Base-by-base conservation (phyloP, 2,113 vertebrate species). In the Pelecanus crispus region DNA sequence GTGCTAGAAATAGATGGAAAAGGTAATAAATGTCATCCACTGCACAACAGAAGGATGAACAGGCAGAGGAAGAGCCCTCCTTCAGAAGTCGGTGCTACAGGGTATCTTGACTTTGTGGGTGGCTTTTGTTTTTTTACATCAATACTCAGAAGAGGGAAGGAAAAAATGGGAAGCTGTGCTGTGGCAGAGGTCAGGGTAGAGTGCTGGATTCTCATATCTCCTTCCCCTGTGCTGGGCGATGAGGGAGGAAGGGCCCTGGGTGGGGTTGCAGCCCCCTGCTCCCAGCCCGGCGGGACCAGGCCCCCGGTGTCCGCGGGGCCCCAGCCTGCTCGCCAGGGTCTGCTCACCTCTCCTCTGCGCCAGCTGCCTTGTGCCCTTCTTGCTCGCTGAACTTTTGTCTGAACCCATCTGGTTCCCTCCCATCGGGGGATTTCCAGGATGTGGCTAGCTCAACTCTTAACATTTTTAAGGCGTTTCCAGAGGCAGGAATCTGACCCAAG, bases 261-360 rank as follows among this genome's bases (percentile, higher is more conserved):
- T 1, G 2, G 44, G 9, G 59, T 6, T 0, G 3, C 53, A 50
- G 45, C 47, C 52, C 44, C 38, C 7, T 10, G 63, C 32, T 61
- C 56, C 32, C 26, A 52, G 47, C 38, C 18, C 10, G 2, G 31
- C 2, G 12, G 55, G 32, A 10, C 10, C 2, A 0, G 12, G 17
- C 50, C 11, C 42, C 13, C 2, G 3, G 4, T 17, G 56, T 3
- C 24, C 4, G 3, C 1, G 4, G 18, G n/a, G 6, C 28, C 5
- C 17, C 58, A 21, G 6, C 10, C 58, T 11, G 17, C 24, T 63
- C 42, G 7, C 6, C 9, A 9, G 31, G 9, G 5, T n/a, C 36
- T 32, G 22, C 44, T 81, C 2, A 0, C 28, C 20, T 11, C n/a
- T 16, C 56, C 66, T 38, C 6, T 1, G 20, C 28, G 1, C 67